phyloP scores from a whole-genome alignment of 2,113 vertebrate species.

The Gymnobelideus leadbeateri region DNA sequence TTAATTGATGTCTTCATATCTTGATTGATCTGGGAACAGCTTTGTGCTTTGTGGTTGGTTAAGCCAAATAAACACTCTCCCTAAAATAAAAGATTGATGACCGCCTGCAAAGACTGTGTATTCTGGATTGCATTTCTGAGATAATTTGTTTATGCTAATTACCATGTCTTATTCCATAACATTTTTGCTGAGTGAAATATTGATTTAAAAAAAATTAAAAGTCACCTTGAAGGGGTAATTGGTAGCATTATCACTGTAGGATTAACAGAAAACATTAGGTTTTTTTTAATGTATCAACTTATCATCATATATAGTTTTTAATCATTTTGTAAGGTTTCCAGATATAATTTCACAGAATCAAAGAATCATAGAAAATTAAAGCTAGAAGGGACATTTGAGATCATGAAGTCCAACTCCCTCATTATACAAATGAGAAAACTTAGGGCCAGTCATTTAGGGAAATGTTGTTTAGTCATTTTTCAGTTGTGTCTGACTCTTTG shows the following conservation, averaged over 20 bases:
- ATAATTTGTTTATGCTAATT: constrained; percentile 70
- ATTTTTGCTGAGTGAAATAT: constrained; percentile 61
- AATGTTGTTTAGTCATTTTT: not conserved
- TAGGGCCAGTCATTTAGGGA: not conserved
- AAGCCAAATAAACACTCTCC: constrained; percentile 47
- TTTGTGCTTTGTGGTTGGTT: constrained; percentile 50
- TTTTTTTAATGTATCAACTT: constrained; percentile 51
- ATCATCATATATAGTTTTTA: constrained; percentile 23
- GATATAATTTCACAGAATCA: not conserved
- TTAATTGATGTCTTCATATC: constrained; percentile 47
- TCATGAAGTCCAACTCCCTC: not conserved
- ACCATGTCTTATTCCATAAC: constrained; percentile 55
- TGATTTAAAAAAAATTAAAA: constrained; percentile 61
- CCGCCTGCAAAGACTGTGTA: constrained; percentile 51
- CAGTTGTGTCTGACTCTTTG: not conserved
- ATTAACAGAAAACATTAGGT: constrained; percentile 42
- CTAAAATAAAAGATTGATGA: constrained; percentile 60
- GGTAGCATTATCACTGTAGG: constrained; percentile 5
- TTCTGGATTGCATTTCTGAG: constrained; percentile 57
- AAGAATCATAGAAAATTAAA: not conserved
- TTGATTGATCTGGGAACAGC: not conserved
- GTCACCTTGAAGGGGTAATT: constrained; percentile 63
- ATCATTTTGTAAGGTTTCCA: constrained; percentile 7
- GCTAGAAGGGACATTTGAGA: not conserved
- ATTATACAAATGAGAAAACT: not conserved